Evolutionary conservation across 2,113 vertebrate species (phyloP).

Genomic region (Dicrurus megarhynchus): DNA sequence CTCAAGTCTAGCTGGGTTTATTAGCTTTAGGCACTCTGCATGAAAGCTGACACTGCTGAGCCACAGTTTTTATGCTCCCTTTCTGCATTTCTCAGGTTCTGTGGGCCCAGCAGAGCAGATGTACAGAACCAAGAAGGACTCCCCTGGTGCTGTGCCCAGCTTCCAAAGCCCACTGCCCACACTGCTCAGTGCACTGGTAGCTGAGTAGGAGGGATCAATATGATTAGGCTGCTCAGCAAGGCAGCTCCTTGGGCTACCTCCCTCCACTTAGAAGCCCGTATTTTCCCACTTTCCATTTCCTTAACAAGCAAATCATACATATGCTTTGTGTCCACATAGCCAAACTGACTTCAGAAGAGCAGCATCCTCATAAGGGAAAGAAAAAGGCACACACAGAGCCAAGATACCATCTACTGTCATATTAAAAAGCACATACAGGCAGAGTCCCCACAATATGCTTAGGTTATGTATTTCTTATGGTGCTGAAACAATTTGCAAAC

Average conservation of each 20-base stretch:
- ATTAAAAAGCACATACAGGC: background rate
- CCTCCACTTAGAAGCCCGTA: background rate
- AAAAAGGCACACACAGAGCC: background rate
- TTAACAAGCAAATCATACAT: background rate
- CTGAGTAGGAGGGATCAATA: background rate
- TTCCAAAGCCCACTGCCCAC: background rate
- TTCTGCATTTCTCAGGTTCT: background rate
- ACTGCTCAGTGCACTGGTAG: background rate
- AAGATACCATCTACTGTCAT: background rate
- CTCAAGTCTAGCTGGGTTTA: background rate
- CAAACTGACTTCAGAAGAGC: background rate
- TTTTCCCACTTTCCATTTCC: background rate
- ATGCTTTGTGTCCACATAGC: background rate
- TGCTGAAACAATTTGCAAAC: background rate
- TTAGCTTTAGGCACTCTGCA: background rate
- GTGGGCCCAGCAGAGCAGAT: background rate
- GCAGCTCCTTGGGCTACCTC: background rate
- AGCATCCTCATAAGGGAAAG: background rate
- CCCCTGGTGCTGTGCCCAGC: background rate
- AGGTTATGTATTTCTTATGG: background rate
- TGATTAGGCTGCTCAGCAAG: background rate
- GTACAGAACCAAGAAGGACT: background rate
- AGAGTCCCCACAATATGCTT: background rate
- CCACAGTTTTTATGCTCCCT: background rate
- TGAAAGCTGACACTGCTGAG: background rate